Percentiles rank a stretch among this genome's conserved stretches.
phyloP scores from a whole-genome alignment of 2,888 invertebrate species.

The Ectemnius continuus region DNA sequence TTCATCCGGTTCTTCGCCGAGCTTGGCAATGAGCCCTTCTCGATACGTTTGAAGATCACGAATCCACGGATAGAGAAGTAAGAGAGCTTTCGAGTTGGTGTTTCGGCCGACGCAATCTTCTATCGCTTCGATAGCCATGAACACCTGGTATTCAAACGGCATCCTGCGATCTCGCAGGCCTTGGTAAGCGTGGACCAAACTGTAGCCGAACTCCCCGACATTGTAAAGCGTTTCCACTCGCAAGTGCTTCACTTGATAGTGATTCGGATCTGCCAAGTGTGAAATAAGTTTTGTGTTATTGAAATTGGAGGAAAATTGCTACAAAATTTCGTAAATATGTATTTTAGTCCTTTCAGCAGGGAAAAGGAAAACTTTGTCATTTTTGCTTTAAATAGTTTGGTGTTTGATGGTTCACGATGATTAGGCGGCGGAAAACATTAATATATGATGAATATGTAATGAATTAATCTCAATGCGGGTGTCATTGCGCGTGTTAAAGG shows the following conservation, averaged over 20 bases:
- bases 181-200: slow-evolving; percentile 68
- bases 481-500: no score
- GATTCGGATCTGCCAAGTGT: slow-evolving; percentile 61
- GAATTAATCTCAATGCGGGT: no score
- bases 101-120: slow-evolving; percentile 72
- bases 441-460: no score
- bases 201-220: slow-evolving; percentile 68
- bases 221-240: slow-evolving; percentile 66
- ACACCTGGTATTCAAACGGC: slow-evolving; percentile 64
- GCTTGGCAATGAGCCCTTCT: slow-evolving; percentile 55
- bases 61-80: slow-evolving; percentile 68
- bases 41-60: slow-evolving; percentile 57
- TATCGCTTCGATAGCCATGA: slow-evolving; percentile 67
- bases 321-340: no score
- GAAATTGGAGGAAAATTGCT: no score
- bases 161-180: slow-evolving; percentile 54
- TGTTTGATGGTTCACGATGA: no score
- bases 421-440: no score
- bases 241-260: slow-evolving; percentile 64
- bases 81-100: slow-evolving; percentile 57
- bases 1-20: slow-evolving; percentile 68
- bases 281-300: background rate
- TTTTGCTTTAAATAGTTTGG: no score
- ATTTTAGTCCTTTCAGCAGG: no score
- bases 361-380: no score